Evolutionary conservation across 2,797 vertebrate species (phyloP).

Genomic region (Poecilia velifera): DNA sequence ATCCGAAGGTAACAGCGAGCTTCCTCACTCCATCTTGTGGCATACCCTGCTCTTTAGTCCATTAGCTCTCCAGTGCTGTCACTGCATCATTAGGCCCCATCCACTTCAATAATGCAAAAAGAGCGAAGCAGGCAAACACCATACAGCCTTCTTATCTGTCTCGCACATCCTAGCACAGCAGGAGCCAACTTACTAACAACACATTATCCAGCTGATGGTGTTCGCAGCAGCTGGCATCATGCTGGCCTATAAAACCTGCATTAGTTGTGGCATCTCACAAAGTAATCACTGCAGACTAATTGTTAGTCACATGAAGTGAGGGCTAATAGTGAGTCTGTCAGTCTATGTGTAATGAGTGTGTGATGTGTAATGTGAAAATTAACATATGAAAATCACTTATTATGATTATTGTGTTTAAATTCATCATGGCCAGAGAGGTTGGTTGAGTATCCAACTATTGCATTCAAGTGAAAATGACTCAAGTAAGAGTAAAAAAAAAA

Average conservation of each 20-base stretch:
- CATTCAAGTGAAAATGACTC: neutral
- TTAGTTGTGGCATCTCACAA: slow-evolving; percentile 7
- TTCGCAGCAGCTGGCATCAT: slow-evolving; percentile 22
- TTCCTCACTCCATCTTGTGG: slow-evolving; percentile 1
- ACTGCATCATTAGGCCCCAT: slow-evolving; percentile 68
- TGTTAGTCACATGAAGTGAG: neutral
- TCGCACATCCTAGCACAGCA: slow-evolving; percentile 61
- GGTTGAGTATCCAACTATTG: neutral
- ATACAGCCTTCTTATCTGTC: slow-evolving; percentile 32
- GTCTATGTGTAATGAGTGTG: neutral
- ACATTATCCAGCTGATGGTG: slow-evolving; percentile 34
- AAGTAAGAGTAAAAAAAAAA: neutral
- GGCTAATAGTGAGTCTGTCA: neutral
- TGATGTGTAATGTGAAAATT: neutral
- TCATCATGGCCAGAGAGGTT: neutral
- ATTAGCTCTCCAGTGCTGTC: slow-evolving; percentile 53
- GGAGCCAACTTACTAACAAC: slow-evolving; percentile 51
- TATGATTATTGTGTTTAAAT: neutral
- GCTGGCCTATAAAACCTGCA: neutral
- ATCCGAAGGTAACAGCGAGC: slow-evolving; percentile 26
- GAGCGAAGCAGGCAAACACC: slow-evolving; percentile 67
- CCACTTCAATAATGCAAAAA: slow-evolving; percentile 80
- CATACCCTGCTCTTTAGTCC: slow-evolving; percentile 31
- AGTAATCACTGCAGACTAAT: neutral
- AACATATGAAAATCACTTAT: neutral